Conservation (phyloP, 1,140 invertebrate genomes). For the Zaprionus ornatus region DNA sequence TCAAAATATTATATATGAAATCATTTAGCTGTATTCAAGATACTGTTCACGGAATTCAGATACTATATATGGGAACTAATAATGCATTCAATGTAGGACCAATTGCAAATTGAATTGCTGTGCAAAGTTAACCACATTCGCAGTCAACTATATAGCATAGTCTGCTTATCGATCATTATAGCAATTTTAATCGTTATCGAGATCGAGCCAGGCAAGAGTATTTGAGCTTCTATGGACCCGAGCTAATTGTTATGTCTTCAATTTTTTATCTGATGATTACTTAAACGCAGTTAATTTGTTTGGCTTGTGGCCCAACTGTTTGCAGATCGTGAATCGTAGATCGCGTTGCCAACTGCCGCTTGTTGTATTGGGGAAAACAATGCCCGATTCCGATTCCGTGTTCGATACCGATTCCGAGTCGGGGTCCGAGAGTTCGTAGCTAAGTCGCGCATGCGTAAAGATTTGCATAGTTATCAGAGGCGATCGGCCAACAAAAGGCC, state of each 20-base stretch:
- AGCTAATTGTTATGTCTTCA: conserved; percentile 30
- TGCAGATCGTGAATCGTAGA: conserved; percentile 14
- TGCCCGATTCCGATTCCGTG: conserved; percentile 8
- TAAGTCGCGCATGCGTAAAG: conserved; percentile 65
- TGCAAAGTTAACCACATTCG: background rate
- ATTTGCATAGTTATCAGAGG: conserved; percentile 63
- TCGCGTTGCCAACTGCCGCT: conserved; percentile 1
- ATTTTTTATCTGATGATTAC: conserved; percentile 30
- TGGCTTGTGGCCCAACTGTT: conserved; percentile 51
- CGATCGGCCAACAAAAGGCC: conserved; percentile 58
- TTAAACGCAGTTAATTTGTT: conserved; percentile 74
- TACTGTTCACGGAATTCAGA: no score
- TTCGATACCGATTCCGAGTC: background rate
- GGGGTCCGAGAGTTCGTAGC: background rate
- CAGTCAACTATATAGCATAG: background rate
- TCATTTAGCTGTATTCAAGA: no score
- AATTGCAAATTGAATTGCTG: background rate
- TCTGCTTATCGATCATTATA: background rate
- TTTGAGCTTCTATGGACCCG: background rate
- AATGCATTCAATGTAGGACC: background rate
- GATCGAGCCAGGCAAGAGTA: background rate
- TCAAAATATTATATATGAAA: no score
- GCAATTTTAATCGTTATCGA: background rate
- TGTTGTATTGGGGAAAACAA: conserved; percentile 10
- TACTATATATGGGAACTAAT: no score